phyloP scores from a whole-genome alignment of 2,888 invertebrate genomes.

The Dendrolimus pini region DNA sequence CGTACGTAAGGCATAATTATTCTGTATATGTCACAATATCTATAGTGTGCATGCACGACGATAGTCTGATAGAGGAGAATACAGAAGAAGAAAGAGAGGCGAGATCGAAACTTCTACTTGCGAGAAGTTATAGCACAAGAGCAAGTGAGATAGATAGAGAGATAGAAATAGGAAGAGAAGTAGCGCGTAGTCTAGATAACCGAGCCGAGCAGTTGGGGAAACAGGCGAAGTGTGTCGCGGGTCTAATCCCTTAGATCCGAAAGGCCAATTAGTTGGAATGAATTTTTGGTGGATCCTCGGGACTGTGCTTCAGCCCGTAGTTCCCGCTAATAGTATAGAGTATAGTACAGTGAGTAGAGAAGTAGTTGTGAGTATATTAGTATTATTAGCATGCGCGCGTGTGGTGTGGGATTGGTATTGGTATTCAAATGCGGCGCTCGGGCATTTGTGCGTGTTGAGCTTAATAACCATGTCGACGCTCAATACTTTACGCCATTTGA shows the following conservation, averaged over 20 bases:
- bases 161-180: constrained; percentile 64
- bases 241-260: constrained; percentile 58
- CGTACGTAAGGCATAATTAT: constrained; percentile 66
- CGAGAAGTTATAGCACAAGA: constrained; percentile 69
- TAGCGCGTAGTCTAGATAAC: constrained; percentile 68
- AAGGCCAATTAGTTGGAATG: constrained; percentile 32
- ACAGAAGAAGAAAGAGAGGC: constrained; percentile 71
- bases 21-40: constrained; percentile 73
- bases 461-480: constrained; percentile 25
- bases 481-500: constrained; percentile 6
- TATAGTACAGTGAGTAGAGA: constrained; percentile 70
- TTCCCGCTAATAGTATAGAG: constrained; percentile 67
- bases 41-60: constrained; percentile 75
- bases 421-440: constrained; percentile 83
- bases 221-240: constrained; percentile 60
- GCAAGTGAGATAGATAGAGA: constrained; percentile 69
- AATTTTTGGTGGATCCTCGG: constrained; percentile 60
- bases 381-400: constrained; percentile 72
- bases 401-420: constrained; percentile 79
- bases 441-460: constrained; percentile 61
- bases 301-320: constrained; percentile 61
- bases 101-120: constrained; percentile 69
- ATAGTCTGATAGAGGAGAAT: constrained; percentile 67
- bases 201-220: constrained; percentile 65
- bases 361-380: constrained; percentile 69